Conservation (phyloP, 2,113 vertebrate species). For the Motacilla alba region DNA sequence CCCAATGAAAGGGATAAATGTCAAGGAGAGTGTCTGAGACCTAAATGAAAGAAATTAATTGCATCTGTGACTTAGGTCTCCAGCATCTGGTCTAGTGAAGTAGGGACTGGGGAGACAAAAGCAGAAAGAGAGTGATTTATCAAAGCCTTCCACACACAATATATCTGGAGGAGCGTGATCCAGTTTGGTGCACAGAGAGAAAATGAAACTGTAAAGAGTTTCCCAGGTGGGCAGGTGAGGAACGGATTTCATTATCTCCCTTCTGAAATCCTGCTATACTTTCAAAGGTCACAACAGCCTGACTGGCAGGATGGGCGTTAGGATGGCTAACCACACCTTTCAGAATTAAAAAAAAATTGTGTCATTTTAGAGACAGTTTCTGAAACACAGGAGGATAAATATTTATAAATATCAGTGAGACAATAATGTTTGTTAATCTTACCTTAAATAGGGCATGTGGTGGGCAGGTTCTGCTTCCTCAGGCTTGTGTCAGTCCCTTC, state of each 20-base stretch:
- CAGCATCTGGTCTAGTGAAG: neutral
- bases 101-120: neutral
- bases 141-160: neutral
- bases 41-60: neutral
- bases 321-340: neutral
- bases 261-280: neutral
- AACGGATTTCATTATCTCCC: neutral
- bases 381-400: neutral
- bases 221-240: neutral
- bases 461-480: neutral
- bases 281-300: neutral
- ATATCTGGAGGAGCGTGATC: neutral
- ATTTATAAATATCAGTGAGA: neutral
- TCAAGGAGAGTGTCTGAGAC: neutral
- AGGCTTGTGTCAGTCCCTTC: neutral
- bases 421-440: neutral
- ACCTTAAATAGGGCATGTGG: neutral
- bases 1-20: neutral
- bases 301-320: neutral
- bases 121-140: neutral
- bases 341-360: neutral
- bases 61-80: neutral
- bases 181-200: neutral
- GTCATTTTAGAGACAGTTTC: neutral
- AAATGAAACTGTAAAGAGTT: neutral